Conservation (phyloP, 2,888 invertebrate genomes). For the Oxycera nigricornis region DNA sequence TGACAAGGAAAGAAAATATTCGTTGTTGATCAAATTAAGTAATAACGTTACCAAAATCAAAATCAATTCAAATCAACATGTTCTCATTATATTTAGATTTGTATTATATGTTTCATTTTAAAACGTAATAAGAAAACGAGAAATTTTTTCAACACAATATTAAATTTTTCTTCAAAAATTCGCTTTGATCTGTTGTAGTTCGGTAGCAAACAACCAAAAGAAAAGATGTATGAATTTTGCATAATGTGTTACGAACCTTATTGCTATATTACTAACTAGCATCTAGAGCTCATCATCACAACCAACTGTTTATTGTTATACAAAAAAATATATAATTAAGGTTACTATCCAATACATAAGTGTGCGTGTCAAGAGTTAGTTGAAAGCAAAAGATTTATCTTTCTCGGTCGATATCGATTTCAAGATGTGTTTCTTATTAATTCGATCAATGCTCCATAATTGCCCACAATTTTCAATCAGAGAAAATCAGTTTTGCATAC, state of each 20-base stretch:
- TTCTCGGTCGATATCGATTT: slow-evolving; percentile 5
- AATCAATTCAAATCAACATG: background rate
- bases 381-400: slow-evolving; percentile 4
- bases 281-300: background rate
- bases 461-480: slow-evolving; percentile 14
- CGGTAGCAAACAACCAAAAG: background rate
- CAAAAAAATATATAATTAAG: background rate
- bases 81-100: background rate
- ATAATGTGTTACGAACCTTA: background rate
- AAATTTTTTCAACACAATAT: slow-evolving; percentile 15
- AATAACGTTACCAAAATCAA: background rate
- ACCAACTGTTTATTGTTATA: background rate
- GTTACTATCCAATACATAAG: background rate
- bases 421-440: background rate
- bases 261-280: slow-evolving; percentile 17
- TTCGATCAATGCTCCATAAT: background rate
- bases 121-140: too few relatives aligned
- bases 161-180: slow-evolving; percentile 26
- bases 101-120: too few relatives aligned
- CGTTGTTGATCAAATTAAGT: slow-evolving; percentile 28
- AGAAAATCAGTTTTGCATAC: slow-evolving; percentile 26
- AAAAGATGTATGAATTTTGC: background rate
- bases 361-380: slow-evolving; percentile 27
- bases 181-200: background rate
- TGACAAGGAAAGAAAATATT: slow-evolving; percentile 34